Evolutionary conservation across 2,113 vertebrate genomes (phyloP), one percentile per base, ranked within the genome.

Genomic region (Noctilio leporinus): DNA sequence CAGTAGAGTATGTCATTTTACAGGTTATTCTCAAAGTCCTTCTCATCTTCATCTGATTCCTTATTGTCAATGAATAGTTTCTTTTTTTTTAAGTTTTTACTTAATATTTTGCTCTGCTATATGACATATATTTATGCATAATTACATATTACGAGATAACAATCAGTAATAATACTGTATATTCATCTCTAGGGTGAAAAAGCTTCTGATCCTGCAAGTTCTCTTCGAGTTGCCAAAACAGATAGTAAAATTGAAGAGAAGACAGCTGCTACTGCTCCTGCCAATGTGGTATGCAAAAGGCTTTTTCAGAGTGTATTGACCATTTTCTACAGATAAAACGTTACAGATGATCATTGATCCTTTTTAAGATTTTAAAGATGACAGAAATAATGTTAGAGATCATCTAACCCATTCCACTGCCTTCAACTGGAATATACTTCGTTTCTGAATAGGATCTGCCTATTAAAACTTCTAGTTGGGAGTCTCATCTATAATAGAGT

Each of bases 241-340:
- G 99, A 99, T 17, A 98, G 98, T 96, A 99, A 99, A 98, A 97
- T 97, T 59, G 99, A 99, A 73, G 99, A 99, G 55, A 99, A 99
- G 97, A 95, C 98, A 83, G 91, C 98, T 95, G 97, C 98, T 95
- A 98, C 95, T 72, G 98, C 98, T 64, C 98, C 99, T 69, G 97
- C 98, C 96, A 99, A 98, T 97, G 98, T 98, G 97, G 99, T 99
- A 98, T n/a, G 98, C 96, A 82, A 78, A 93, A 22, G 43, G 15
- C 14, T 70, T 53, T 80, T 86, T 43, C 64, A 67, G n/a, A 70
- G 47, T 93, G 47, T 93, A 72, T 26, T 75, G n/a, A 72, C 81
- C 19, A 7, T 86, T 67, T n/a, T 45, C 3, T 82, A 20, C 22
- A 19, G 28, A 28, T 24, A 38, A 30, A 82, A 80, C n/a, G 3